phyloP scores from a whole-genome alignment of 2,797 vertebrate species.

The Gallirallus australis region DNA sequence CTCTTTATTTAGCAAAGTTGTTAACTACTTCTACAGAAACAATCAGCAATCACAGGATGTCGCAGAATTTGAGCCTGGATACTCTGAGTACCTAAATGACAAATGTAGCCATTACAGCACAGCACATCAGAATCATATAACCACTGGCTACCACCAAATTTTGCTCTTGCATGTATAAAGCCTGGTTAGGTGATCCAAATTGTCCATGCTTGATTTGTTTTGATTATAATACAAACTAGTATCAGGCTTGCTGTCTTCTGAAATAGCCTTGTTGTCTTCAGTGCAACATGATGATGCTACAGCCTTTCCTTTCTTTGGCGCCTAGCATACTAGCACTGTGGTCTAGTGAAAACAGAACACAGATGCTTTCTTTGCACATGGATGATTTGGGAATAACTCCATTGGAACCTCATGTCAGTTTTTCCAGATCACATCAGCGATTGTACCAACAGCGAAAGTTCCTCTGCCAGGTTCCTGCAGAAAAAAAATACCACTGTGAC shows the following conservation, averaged over 20 bases:
- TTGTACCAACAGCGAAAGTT: constrained; percentile 27
- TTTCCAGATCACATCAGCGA: constrained; percentile 43
- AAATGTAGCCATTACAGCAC: not conserved
- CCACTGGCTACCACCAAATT: constrained; percentile 31
- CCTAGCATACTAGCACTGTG: not conserved
- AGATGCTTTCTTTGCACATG: constrained; percentile 71
- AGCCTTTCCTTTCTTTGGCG: not conserved
- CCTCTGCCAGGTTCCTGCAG: not conserved
- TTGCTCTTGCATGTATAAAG: constrained; percentile 7
- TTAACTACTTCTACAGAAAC: constrained; percentile 33
- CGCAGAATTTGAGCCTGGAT: constrained; percentile 4
- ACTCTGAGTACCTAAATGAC: not conserved
- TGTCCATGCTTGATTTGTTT: constrained; percentile 41
- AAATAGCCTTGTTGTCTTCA: constrained; percentile 48
- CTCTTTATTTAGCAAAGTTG: constrained; percentile 23
- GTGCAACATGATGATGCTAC: not conserved
- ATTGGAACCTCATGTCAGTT: constrained; percentile 40
- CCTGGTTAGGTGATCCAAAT: constrained; percentile 57
- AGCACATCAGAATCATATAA: not conserved
- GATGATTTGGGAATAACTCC: constrained; percentile 66
- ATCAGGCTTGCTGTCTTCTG: constrained; percentile 40
- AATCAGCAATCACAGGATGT: constrained; percentile 4
- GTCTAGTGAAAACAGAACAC: constrained; percentile 49
- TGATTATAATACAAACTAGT: constrained; percentile 40
- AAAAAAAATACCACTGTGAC: not conserved